Conservation (phyloP, 2,888 invertebrate genomes). For the Limnephilus marmoratus region DNA sequence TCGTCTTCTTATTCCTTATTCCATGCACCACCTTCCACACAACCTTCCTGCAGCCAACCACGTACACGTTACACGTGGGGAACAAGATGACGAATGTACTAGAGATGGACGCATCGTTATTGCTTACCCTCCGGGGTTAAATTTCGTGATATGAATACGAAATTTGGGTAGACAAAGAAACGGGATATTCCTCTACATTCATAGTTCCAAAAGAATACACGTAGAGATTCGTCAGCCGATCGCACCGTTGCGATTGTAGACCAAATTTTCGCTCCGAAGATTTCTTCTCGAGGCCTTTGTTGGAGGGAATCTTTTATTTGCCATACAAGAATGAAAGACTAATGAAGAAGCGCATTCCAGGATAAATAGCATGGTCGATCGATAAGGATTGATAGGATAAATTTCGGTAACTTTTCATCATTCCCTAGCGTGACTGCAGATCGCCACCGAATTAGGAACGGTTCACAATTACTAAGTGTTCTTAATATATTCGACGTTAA, state of each 20-base stretch:
- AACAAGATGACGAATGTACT: neutral
- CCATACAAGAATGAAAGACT: neutral
- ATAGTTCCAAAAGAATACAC: neutral
- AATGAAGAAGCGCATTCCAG: neutral
- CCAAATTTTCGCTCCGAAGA: neutral
- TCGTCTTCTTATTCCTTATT: neutral
- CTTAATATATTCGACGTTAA: no score
- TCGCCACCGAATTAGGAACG: no score
- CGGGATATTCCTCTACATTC: neutral
- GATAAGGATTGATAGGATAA: no score
- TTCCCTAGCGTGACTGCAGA: no score
- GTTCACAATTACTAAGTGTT: no score
- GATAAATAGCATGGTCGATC: no score
- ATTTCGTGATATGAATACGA: neutral
- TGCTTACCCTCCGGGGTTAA: neutral
- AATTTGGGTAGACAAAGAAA: conserved; percentile 2
- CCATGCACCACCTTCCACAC: neutral
- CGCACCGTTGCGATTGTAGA: neutral
- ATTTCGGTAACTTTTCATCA: no score
- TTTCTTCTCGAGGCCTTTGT: neutral
- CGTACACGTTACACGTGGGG: neutral
- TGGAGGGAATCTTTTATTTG: neutral
- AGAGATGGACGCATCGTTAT: conserved; percentile 2
- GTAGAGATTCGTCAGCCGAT: neutral
- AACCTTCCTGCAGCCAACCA: neutral